phyloP scores from a whole-genome alignment of 2,113 vertebrate species.

The Anoura caudifer region DNA sequence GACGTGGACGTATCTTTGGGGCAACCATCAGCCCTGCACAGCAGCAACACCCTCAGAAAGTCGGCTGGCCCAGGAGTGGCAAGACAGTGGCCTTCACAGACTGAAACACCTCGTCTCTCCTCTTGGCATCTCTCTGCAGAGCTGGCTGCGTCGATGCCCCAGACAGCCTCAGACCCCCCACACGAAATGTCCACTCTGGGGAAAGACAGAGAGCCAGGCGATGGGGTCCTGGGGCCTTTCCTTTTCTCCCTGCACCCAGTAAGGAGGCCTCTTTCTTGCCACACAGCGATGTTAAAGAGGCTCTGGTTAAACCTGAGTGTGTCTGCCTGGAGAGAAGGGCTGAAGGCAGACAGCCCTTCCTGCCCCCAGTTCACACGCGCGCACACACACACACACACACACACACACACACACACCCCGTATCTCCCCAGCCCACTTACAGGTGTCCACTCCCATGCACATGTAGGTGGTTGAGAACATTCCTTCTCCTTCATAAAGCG shows the following conservation, averaged over 20 bases:
- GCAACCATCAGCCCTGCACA: not conserved
- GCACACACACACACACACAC: too few species aligned
- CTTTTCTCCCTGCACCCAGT: not conserved
- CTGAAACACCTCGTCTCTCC: not conserved
- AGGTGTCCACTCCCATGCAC: not conserved
- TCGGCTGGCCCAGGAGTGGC: not conserved
- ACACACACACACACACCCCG: rapidly evolving
- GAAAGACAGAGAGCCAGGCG: not conserved
- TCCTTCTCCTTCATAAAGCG: not conserved
- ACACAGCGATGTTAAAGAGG: not conserved
- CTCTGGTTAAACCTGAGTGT: not conserved
- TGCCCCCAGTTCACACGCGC: too few species aligned
- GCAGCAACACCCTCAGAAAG: not conserved
- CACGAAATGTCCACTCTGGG: not conserved
- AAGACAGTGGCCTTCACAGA: not conserved
- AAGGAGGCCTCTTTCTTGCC: not conserved
- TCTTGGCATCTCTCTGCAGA: not conserved
- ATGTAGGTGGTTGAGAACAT: not conserved
- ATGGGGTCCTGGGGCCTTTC: not conserved
- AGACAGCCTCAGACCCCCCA: not conserved
- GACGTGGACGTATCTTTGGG: not conserved
- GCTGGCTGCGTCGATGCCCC: not conserved
- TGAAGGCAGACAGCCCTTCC: not conserved
- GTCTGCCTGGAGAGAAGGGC: not conserved
- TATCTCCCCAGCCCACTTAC: not conserved